Base-by-base conservation (phyloP, 2,888 invertebrate genomes). In the Aplocera efformata region DNA sequence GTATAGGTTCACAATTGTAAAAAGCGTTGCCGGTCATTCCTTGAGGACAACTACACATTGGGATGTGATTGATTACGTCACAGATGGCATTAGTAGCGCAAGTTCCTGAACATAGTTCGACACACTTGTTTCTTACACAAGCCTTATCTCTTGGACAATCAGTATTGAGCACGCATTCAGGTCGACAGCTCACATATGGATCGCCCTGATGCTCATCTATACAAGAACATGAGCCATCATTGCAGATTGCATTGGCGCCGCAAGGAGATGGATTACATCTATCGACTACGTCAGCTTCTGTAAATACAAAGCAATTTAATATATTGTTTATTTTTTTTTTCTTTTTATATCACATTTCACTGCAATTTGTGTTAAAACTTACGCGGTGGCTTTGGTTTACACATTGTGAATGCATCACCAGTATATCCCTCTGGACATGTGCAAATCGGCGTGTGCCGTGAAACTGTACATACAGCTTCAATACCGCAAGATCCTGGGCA, bases 361-460 rank as follows among this genome's bases (percentile, higher is more conserved):
- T n/a, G n/a, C n/a, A n/a, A 53, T 58, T 55, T 58, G 33, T 60
- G 27, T 26, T 0, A 32, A 24, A 26, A 59, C 66, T 48, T 72
- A 88, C 88, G 75, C 56, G 64, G 73, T 49, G 79, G 81, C 69
- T 84, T 90, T 11, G 73, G 67, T 48, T 67, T 53, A 64, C 92
- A 90, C 50, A 81, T 62, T 43, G 81, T 88, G 57, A 92, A 92
- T 2, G 93, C 91, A 78, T 93, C 92, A 6, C 94, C 94, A 7
- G 90, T 90, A 53, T 89, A 92, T 28, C 92, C 92, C 76, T 86
- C 90, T 70, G 91, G 89, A 63, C 95, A 96, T 1, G 90, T 88
- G 63, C 96, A 96, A 29, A 91, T 90, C 6, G 95, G 94, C 34
- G 90, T 91, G 60, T 95, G 95, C 60, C 92, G 92, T 8, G 92